Conservation (phyloP, 2,888 invertebrate genomes). For the Callimorpha dominula region DNA sequence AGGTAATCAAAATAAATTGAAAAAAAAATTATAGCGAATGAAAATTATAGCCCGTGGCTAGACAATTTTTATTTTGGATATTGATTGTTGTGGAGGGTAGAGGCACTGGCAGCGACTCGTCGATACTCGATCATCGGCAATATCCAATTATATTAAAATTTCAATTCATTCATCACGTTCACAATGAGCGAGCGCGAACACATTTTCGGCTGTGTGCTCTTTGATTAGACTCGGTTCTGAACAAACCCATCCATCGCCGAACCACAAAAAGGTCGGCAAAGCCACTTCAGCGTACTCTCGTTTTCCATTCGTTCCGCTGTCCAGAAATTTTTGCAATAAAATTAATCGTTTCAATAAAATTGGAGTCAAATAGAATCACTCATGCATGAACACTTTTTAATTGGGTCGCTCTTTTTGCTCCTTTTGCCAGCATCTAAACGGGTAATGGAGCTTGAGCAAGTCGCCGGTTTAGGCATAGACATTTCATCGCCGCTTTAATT, state of each 20-base stretch:
- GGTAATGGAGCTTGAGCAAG: conserved; percentile 76
- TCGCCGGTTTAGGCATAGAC: conserved; percentile 51
- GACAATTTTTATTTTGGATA: conserved; percentile 53
- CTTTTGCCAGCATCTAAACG: conserved; percentile 75
- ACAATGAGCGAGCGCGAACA: conserved; percentile 61
- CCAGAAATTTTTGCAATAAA: conserved; percentile 85
- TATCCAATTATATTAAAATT: conserved; percentile 78
- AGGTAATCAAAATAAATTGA: conserved; percentile 32
- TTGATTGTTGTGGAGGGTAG: conserved; percentile 53
- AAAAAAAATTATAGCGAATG: conserved; percentile 39
- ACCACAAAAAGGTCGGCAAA: conserved; percentile 78
- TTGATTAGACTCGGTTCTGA: conserved; percentile 78
- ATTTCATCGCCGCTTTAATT: conserved; percentile 22
- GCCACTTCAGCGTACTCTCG: conserved; percentile 70
- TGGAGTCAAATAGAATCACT: conserved; percentile 79
- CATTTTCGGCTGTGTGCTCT: conserved; percentile 68
- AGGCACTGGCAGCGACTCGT: conserved; percentile 44
- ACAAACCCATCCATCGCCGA: conserved; percentile 75
- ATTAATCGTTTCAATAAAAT: conserved; percentile 86
- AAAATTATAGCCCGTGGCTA: conserved; percentile 34
- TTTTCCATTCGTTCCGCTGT: conserved; percentile 83
- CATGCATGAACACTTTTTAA: conserved; percentile 86
- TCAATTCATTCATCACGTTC: conserved; percentile 72
- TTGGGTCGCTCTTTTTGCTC: conserved; percentile 81
- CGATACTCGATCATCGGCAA: conserved; percentile 60